Evolutionary conservation across 2,113 vertebrate genomes (phyloP).

Genomic region (Chaetorhynchus papuensis): DNA sequence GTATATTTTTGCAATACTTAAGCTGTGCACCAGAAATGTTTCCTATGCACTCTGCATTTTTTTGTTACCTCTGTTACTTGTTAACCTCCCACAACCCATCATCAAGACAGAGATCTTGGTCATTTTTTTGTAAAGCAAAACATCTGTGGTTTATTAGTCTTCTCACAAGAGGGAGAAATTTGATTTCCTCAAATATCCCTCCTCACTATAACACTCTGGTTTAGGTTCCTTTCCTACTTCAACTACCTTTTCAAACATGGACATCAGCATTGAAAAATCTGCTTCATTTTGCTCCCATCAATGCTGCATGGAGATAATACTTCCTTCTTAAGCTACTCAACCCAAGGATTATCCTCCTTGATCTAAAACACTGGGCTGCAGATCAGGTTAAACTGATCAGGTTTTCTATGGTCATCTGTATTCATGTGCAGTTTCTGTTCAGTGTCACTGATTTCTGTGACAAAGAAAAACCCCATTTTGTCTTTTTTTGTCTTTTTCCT

Average conservation of each 20-base stretch:
- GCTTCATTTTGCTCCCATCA: neutral
- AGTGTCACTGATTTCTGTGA: neutral
- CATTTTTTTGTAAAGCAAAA: neutral
- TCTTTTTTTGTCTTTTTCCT: neutral
- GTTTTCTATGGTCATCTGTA: neutral
- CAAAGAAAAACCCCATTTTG: neutral
- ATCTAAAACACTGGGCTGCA: neutral
- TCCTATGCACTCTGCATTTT: neutral
- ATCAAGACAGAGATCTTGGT: neutral
- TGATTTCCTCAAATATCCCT: neutral
- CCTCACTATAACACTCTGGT: neutral
- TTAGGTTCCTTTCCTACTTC: neutral
- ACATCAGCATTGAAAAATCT: neutral
- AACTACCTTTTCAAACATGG: neutral
- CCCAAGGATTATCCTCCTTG: neutral
- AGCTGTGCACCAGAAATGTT: neutral
- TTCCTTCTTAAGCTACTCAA: neutral
- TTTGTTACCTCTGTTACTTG: neutral
- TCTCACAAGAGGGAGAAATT: neutral
- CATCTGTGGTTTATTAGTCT: neutral
- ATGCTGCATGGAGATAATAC: neutral
- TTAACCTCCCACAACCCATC: neutral
- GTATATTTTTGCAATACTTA: neutral
- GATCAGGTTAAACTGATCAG: neutral
- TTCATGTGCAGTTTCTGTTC: neutral